Base-by-base conservation (phyloP, 2,113 vertebrate genomes). In the Coturnix japonica region DNA sequence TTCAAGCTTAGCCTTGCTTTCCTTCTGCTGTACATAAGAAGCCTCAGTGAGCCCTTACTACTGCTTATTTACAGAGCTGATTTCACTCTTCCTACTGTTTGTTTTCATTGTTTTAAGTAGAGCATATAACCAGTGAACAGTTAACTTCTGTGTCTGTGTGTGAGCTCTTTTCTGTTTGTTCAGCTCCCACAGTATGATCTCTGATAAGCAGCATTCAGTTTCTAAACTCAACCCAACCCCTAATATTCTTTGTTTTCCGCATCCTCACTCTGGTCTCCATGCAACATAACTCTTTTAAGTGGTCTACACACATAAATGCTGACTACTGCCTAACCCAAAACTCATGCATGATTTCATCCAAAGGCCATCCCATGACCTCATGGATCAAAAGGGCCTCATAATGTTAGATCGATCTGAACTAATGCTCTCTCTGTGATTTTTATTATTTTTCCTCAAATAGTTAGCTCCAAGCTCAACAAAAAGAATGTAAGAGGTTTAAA, bases 21-120 rank as follows among this genome's bases (percentile, higher is more conserved):
- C 93, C 82, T 95, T 91, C 87, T 96, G 85, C 75, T 91, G 67
- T 81, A 95, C 64, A 95, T 75, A 96, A 95, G 81, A 78, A 94
- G 81, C 74, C 86, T 94, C 66, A 81, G 39, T 78, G 73, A 91
- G 63, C 78, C 71, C 85, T 85, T 87, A 81, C 82, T 84, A 43
- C 22, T 90, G 43, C 71, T 59, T 74, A 64, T 69, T 87, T 70
- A 91, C 28, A 93, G 60, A 89, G 33, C 37, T 41, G 37, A 69
- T 83, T 95, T 74, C 74, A 74, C 65, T 23, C 25, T 82, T 67
- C 89, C 49, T 66, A 35, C 59, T 91, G 26, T 69, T 82, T 66
- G 8, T 20, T 92, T 69, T 92, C 69, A 78, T 54, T 60, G 6
- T 31, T 84, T 86, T 63, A 94, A 91, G 49, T 16, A 85, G 65